These are phyloP conservation scores for Amblyopsis rosae DNA, from an alignment of 2,113 vertebrate genomes.

Conservation along the genomic window DNA sequence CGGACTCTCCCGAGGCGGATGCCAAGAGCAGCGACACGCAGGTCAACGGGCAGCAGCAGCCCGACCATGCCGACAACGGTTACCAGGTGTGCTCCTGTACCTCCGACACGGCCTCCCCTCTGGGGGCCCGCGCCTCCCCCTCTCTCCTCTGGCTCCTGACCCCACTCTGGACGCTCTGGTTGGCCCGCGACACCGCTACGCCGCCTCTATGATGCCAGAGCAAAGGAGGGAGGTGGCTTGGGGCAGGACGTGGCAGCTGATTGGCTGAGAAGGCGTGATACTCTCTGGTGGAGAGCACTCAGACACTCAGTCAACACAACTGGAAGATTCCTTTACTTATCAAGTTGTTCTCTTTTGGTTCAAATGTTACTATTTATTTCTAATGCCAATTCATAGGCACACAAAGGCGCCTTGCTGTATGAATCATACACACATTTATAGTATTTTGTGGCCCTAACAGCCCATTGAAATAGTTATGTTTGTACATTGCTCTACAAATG, in stretches of 20 bases:
- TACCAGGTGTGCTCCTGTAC: no score
- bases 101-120: conserved; percentile 61
- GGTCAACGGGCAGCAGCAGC: no score
- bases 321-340: conserved; percentile 52
- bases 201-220: conserved; percentile 76
- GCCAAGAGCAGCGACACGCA: no score
- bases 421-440: conserved; percentile 22
- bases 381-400: conserved; percentile 35
- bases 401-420: conserved; percentile 52
- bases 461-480: conserved; percentile 15
- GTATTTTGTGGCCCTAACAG: not conserved
- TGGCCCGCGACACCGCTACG: conserved; percentile 31
- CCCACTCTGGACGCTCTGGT: conserved; percentile 71
- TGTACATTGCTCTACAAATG: conserved; percentile 18
- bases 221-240: conserved; percentile 6
- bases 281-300: conserved; percentile 19
- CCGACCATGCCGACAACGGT: no score
- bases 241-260: not conserved
- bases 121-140: conserved; percentile 20
- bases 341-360: conserved; percentile 49
- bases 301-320: conserved; percentile 23
- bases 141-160: conserved; percentile 39
- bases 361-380: conserved; percentile 63
- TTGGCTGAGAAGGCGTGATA: conserved; percentile 11
- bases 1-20: no score